Conservation (phyloP, 2,797 vertebrate genomes). For the Myiothlypis coronata region DNA sequence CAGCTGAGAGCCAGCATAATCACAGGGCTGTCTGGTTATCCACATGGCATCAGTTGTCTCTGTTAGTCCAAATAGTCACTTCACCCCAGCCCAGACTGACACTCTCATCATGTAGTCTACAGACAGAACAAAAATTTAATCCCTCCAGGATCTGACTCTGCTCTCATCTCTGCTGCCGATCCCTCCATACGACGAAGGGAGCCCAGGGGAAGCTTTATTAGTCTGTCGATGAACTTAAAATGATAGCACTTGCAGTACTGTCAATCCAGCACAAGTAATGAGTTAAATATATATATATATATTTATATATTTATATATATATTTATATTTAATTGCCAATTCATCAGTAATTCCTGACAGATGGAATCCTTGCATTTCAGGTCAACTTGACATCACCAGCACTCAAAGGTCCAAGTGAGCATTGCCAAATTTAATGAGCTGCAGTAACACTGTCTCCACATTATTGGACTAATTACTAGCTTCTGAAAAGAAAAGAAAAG, state of each 20-base stretch:
- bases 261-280: constrained; percentile 54
- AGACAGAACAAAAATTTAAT: constrained; percentile 34
- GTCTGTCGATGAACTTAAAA: constrained; percentile 37
- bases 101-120: neutral
- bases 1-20: neutral
- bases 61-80: neutral
- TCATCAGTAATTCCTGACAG: constrained; percentile 52
- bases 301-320: neutral
- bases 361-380: constrained; percentile 54
- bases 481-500: constrained; percentile 11
- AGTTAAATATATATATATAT: constrained; percentile 25
- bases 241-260: neutral
- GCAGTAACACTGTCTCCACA: constrained; percentile 8
- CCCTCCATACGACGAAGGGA: neutral
- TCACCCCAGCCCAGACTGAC: neutral
- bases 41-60: neutral
- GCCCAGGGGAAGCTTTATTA: constrained; percentile 29
- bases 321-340: constrained; percentile 46
- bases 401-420: constrained; percentile 53
- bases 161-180: neutral
- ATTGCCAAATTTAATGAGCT: constrained; percentile 69
- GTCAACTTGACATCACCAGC: constrained; percentile 41
- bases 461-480: constrained; percentile 55
- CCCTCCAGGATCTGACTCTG: neutral
- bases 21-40: neutral